phyloP scores from a whole-genome alignment of 2,113 vertebrate species.

The Eurypyga helias region DNA sequence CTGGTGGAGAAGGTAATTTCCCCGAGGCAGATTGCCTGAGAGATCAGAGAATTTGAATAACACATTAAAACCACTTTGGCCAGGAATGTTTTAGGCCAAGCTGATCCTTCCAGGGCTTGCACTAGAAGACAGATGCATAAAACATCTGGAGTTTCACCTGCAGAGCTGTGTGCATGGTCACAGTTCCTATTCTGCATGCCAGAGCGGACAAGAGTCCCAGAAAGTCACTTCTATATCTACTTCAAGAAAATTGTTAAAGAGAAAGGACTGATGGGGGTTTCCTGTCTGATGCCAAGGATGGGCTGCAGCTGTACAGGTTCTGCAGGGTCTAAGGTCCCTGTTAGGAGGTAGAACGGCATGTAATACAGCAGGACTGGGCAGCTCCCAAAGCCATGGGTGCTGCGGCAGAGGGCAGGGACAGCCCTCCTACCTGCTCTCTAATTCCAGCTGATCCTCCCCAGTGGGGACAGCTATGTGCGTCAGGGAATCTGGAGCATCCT shows the following conservation, averaged over 20 bases:
- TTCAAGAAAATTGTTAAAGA: not conserved
- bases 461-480: not conserved
- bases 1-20: not conserved
- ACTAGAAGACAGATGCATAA: not conserved
- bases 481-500: not conserved
- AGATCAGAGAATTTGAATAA: not conserved
- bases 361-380: not conserved
- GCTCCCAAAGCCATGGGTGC: not conserved
- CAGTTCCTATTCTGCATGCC: not conserved
- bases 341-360: not conserved
- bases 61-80: not conserved
- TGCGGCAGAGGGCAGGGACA: not conserved
- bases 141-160: not conserved
- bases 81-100: not conserved
- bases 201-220: not conserved
- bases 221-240: not conserved
- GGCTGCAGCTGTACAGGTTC: not conserved
- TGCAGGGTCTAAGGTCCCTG: not conserved
- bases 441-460: not conserved
- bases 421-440: not conserved
- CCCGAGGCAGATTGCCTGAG: not conserved
- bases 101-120: not conserved
- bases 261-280: rapidly evolving
- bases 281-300: not conserved
- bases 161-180: rapidly evolving